phyloP scores from a whole-genome alignment of 2,888 invertebrate genomes.

The Byasa hedistus region DNA sequence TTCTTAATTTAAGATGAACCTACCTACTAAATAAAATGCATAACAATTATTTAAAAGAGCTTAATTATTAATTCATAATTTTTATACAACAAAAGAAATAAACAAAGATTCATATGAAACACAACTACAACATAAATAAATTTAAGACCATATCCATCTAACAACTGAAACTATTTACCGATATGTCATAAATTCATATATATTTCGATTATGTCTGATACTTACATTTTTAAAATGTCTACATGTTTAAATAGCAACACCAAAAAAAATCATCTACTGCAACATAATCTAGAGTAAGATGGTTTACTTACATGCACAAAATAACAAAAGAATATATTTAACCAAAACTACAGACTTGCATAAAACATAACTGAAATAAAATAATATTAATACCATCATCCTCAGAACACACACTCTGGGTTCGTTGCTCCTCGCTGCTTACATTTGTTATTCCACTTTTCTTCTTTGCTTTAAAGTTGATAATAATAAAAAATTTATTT shows the following conservation, averaged over 20 bases:
- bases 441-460: constrained; percentile 65
- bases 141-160: neutral
- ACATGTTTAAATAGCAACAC: neutral
- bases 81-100: neutral
- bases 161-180: too few species aligned
- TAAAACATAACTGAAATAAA: constrained; percentile 32
- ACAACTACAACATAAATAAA: neutral
- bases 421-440: constrained; percentile 56
- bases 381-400: constrained; percentile 62
- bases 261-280: neutral
- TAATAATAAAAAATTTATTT: constrained; percentile 51
- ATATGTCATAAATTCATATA: neutral
- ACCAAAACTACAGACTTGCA: constrained; percentile 16
- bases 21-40: neutral
- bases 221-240: neutral
- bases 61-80: neutral
- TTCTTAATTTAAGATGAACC: too few species aligned
- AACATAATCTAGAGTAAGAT: neutral
- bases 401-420: constrained; percentile 54
- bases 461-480: constrained; percentile 73
- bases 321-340: neutral
- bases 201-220: neutral
- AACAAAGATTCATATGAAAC: neutral
- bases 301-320: constrained; percentile 6
- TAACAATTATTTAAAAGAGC: neutral